Evolutionary conservation across 1,140 invertebrate species (phyloP).

Genomic region (Ctenoplectra terminalis): DNA sequence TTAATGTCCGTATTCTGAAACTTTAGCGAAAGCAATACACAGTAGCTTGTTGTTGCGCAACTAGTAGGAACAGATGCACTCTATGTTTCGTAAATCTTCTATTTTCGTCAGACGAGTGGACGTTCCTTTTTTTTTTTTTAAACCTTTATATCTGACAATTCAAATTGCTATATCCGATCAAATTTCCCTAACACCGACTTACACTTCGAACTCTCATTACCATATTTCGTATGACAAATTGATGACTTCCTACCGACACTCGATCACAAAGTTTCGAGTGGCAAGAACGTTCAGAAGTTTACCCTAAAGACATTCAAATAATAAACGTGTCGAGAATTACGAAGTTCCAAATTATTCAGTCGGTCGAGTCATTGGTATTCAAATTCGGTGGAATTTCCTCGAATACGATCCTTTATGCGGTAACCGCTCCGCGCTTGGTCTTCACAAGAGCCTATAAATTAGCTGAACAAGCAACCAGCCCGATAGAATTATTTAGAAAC

Average conservation of each 20-base stretch:
- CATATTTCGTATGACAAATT: background rate
- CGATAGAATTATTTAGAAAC: slow-evolving; percentile 2
- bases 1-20: slow-evolving; percentile 22
- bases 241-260: background rate
- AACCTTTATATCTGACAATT: background rate
- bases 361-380: slow-evolving; percentile 20
- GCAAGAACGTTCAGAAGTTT: background rate
- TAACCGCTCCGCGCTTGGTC: background rate
- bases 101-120: background rate
- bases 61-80: background rate
- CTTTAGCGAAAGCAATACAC: background rate
- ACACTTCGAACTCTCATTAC: too few relatives aligned
- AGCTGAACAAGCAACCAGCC: too few relatives aligned
- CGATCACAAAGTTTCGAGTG: background rate
- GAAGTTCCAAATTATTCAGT: slow-evolving; percentile 3
- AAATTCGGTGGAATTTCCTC: slow-evolving; percentile 10
- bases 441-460: slow-evolving; percentile 12
- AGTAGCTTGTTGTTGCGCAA: slow-evolving; percentile 3
- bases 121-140: background rate
- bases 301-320: background rate
- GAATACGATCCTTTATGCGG: background rate
- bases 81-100: background rate
- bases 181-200: too few relatives aligned
- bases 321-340: slow-evolving; percentile 5
- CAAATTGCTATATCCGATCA: background rate